phyloP scores from a whole-genome alignment of 1,140 invertebrate genomes.

The Chelonus insularis region DNA sequence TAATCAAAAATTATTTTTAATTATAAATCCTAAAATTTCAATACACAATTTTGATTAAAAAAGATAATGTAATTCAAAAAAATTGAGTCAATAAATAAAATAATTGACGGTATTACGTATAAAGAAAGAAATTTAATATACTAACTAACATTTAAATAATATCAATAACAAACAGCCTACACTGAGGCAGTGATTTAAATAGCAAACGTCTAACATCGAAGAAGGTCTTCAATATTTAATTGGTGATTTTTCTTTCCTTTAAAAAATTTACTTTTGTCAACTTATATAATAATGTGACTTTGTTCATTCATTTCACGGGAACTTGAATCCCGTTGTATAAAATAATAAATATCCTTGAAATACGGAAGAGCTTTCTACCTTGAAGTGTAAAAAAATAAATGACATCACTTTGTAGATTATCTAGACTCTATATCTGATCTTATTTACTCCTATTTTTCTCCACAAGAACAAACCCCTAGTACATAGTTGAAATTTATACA shows the following conservation, averaged over 20 bases:
- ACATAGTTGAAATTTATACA: constrained; percentile 1
- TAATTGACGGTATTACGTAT: too few relatives aligned
- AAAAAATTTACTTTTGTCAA: too few relatives aligned
- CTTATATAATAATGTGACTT: neutral
- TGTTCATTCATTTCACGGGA: neutral
- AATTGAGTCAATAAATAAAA: neutral
- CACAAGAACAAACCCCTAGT: neutral
- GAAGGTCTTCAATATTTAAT: too few relatives aligned
- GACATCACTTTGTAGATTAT: neutral
- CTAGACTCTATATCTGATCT: too few relatives aligned
- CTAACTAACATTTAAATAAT: too few relatives aligned
- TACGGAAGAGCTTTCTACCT: constrained; percentile 5
- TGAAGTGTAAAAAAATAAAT: constrained; percentile 16
- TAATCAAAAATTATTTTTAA: constrained; percentile 20
- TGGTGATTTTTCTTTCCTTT: too few relatives aligned
- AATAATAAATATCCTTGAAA: neutral
- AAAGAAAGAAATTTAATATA: too few relatives aligned
- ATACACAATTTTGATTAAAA: neutral
- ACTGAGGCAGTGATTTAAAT: constrained; percentile 20
- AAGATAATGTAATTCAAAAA: neutral
- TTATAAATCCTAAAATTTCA: constrained; percentile 24
- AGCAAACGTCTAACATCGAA: neutral
- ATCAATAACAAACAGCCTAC: too few relatives aligned
- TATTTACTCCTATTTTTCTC: neutral
- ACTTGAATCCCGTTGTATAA: constrained; percentile 6